Base-by-base conservation (phyloP, 1,140 invertebrate species). In the Brachionus manjavacas region DNA sequence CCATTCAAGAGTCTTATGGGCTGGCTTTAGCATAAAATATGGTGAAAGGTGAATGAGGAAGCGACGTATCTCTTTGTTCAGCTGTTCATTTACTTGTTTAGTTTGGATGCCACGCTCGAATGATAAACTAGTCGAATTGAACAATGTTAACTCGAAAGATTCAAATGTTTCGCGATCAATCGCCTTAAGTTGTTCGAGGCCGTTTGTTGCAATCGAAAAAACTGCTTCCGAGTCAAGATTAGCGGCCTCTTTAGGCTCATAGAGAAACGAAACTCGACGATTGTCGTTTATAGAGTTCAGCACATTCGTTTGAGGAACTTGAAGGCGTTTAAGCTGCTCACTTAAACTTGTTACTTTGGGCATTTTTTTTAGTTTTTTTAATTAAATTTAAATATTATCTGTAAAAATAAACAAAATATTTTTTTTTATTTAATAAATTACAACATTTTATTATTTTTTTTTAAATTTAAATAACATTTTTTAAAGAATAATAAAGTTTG, bases 1-100 rank as follows among this genome's bases (percentile, higher is more conserved):
- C 96, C 96, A 98, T 91, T 98, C 96, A 28, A 98, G 88, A 23
- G 94, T 93, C 91, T 96, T 94, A 83, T 96, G 94, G 9, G 95
- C 92, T 12, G 94, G 92, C 87, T 93, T 93, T 0, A 96, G 88
- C 43, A 95, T 88, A 86, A 97, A 93, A 88, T 96, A 97, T 4
- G 96, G 96, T 1, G 95, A 95, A 9, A 96, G 85, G 46, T 93
- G 89, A 46, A 93, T 88, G 0, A 97, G 88, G 90, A 97, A 97
- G 84, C 93, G 92, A 72, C 92, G 91, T n/a, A 98, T 94, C 9
- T 90, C 91, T 52, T 91, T 88, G 90, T 97, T 91, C 20, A 98
- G 88, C 87, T 93, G 92, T 80, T 93, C 88, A 88, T 98, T 98
- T 0, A 92, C 90, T 86, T 93, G 92, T 72, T 91, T 89, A 78